phyloP scores from a whole-genome alignment of 2,113 vertebrate genomes.

The Sphaerodactylus townsendi region DNA sequence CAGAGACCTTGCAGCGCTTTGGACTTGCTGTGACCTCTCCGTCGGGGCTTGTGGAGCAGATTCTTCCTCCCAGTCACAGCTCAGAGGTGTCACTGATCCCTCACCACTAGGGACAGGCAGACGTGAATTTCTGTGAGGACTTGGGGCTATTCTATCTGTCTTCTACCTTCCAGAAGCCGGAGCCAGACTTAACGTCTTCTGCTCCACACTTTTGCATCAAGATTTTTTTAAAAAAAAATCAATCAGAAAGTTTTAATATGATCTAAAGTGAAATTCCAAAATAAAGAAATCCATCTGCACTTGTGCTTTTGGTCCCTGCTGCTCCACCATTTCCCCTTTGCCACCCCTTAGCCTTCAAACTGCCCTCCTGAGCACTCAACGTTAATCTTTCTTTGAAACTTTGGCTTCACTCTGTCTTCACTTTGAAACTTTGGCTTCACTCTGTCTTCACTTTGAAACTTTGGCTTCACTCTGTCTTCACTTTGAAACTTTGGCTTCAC shows the following conservation, averaged over 20 bases:
- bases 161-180: conserved; percentile 14
- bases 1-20: background rate
- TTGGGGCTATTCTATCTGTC: conserved; percentile 35
- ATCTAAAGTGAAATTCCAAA: conserved; percentile 15
- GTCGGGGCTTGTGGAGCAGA: conserved; percentile 60
- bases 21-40: conserved; percentile 22
- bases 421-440: no score
- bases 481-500: no score
- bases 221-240: conserved; percentile 17
- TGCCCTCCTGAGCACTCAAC: no score
- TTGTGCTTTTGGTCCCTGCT: background rate
- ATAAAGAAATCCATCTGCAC: conserved; percentile 18
- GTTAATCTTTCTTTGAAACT: no score
- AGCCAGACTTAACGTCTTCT: conserved; percentile 38
- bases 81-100: conserved; percentile 52
- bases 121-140: conserved; percentile 22
- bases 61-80: conserved; percentile 36
- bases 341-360: no score
- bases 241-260: background rate
- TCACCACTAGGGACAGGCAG: conserved; percentile 9
- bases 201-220: conserved; percentile 33
- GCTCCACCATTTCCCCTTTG: no score
- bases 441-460: no score
- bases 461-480: no score
- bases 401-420: no score